These are phyloP conservation scores for Diadegma fenestrale DNA, from an alignment of 2,888 invertebrate genomes.

Conservation along the genomic window DNA sequence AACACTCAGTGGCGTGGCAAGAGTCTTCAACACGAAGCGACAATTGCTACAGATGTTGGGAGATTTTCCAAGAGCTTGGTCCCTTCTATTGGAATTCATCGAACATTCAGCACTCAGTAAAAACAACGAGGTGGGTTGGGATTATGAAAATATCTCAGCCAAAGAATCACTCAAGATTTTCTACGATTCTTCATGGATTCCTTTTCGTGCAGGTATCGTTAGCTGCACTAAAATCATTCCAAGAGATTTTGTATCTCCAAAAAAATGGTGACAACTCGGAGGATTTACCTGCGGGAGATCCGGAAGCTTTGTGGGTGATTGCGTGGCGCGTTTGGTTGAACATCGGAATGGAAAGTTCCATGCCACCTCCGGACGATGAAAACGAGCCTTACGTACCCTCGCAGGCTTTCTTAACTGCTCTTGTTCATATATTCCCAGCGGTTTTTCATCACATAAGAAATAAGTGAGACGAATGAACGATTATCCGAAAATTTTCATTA, in stretches of 20 bases:
- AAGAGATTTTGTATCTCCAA: constrained; percentile 94
- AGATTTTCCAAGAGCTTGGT: constrained; percentile 98
- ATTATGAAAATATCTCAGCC: background rate
- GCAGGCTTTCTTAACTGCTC: constrained; percentile 96
- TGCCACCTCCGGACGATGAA: constrained; percentile 86
- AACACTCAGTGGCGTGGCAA: constrained; percentile 95
- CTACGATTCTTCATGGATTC: background rate
- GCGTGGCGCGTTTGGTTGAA: constrained; percentile 96
- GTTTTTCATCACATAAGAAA: constrained; percentile 95
- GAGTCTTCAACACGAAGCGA: constrained; percentile 96
- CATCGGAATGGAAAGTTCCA: constrained; percentile 93
- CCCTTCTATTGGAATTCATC: constrained; percentile 96
- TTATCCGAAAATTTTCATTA: background rate
- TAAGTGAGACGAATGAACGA: constrained; percentile 85
- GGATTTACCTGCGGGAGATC: constrained; percentile 84
- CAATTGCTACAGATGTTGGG: constrained; percentile 93
- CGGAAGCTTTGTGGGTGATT: constrained; percentile 90
- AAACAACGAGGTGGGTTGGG: constrained; percentile 92
- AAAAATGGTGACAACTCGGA: constrained; percentile 86
- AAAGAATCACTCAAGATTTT: background rate
- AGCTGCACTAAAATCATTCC: constrained; percentile 98
- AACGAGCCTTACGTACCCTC: constrained; percentile 93
- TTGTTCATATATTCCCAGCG: constrained; percentile 98
- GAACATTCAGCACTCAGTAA: constrained; percentile 96
- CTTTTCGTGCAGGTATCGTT: constrained; percentile 85